Base-by-base conservation (phyloP, 2,888 invertebrate species). In the Phania funesta region DNA sequence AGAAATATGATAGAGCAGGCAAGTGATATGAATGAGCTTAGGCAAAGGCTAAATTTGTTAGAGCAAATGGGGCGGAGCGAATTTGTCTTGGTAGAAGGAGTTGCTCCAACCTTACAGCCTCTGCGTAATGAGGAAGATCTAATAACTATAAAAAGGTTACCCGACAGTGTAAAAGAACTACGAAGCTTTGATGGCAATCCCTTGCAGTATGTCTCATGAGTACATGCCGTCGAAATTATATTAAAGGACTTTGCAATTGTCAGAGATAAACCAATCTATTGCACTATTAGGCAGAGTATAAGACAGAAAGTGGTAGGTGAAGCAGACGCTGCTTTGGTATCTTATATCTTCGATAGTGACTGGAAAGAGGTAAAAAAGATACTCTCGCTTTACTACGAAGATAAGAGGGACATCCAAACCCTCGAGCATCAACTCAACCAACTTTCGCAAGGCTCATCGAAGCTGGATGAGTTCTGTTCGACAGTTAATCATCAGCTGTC, bases 331-430 rank as follows among this genome's bases (percentile, higher is more conserved):
- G 80, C 82, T n/a, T 29, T 84, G 5, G 50, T 77, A 0, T 73
- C 73, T 1, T 68, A 82, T 26, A 83, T 76, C 8, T 74, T 82
- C 18, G 70, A 75, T 7, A 24, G 79, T 8, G 70, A 83, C 16
- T 85, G 84, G 82, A 13, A 8, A 1, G 41, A 79, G 1, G 77
- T 84, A 0, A 85, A 86, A 24, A 71, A 20, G 22, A 76, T 79
- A 16, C 48, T 83, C 0, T 84, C 84, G 0, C 65, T 84, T 5
- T 83, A 85, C 22, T 84, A 85, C 26, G 85, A 84, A 0, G 84
- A 84, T 13, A 85, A 85, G 52, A 50, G 83, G 32, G 84, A 85
- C 29, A 35, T 84, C 0, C 54, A 78, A 1, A 84, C 82, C 1
- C 48, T 86, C 1, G n/a, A n/a, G 83, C 80, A 85, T 44, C 77